Base-by-base conservation (phyloP, 2,888 invertebrate species). In the Leptinotarsa rubiginosa region DNA sequence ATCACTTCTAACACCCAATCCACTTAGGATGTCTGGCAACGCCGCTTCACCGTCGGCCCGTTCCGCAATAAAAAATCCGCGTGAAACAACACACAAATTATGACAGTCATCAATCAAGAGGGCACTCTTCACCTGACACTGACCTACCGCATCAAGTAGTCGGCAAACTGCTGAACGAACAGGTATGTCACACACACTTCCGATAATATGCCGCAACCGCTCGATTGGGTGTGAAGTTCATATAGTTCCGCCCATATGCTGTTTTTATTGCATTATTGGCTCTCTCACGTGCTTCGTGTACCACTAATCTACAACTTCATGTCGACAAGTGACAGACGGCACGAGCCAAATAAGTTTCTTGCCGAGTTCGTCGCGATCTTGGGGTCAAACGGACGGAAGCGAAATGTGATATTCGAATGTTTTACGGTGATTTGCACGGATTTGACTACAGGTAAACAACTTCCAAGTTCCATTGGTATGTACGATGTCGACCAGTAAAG, bases 241-340 rank as follows among this genome's bases (percentile, higher is more conserved):
- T 41, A 41, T 78, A 81, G 83, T 78, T 80, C 82, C 84, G 81
- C 83, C 85, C 84, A 84, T 81, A 81, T 76, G 82, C 80, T 80
- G 83, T 85, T 86, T 86, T 86, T 86, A 85, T 86, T 85, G 85
- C 85, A 85, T 85, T 86, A 85, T 85, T 82, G 84, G 83, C 79
- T 68, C 68, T 68, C 81, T 83, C 83, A 83, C 83, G 82, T 83
- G 83, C 69, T 54, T 20, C 31, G 50, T 81, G 80, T 82, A 80
- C 80, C 80, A 78, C 78, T 84, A 83, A 85, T 86, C 84, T 85
- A 84, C 83, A 81, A 78, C 82, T 79, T 76, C 80, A 80, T 82
- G 81, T 78, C 81, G 83, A 83, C 85, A 84, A 84, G 85, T 86
- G 85, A 85, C 86, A 85, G 83, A 80, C 83, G 85, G 83, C 85